These are phyloP conservation scores for Crocuta crocuta DNA, from an alignment of 2,113 vertebrate genomes.

Conservation along the genomic window DNA sequence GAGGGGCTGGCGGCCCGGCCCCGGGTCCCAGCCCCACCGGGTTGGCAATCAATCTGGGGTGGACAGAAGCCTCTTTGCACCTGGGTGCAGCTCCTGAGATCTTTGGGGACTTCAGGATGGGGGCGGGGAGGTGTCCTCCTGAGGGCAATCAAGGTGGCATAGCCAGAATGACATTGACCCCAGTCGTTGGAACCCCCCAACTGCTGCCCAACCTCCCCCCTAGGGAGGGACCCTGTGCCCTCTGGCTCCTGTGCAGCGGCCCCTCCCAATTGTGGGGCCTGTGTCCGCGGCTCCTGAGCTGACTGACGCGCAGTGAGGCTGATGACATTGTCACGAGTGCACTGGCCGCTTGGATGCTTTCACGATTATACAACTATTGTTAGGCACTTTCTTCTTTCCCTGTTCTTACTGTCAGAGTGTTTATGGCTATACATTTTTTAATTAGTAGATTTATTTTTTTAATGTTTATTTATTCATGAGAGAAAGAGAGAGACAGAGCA, in stretches of 20 bases:
- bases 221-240: neutral
- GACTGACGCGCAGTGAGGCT: neutral
- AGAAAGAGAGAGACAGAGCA: no score
- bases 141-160: no score
- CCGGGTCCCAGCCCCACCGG: neutral
- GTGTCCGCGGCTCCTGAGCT: neutral
- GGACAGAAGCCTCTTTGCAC: accelerated
- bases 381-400: no score
- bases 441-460: no score
- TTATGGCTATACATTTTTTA: no score
- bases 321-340: neutral
- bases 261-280: accelerated
- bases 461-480: no score
- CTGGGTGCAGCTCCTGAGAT: no score
- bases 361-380: no score
- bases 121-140: neutral
- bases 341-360: no score
- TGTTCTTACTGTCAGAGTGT: no score
- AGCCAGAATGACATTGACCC: neutral
- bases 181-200: neutral
- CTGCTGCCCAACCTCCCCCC: accelerated
- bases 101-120: neutral
- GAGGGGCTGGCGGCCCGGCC: accelerated
- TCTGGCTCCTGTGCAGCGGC: neutral
- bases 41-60: accelerated